A percentile compares a stretch with the other conserved stretches of the same genome.
Evolutionary conservation across 2,113 vertebrate species (phyloP).

Genomic region (Seriola rivoliana): DNA sequence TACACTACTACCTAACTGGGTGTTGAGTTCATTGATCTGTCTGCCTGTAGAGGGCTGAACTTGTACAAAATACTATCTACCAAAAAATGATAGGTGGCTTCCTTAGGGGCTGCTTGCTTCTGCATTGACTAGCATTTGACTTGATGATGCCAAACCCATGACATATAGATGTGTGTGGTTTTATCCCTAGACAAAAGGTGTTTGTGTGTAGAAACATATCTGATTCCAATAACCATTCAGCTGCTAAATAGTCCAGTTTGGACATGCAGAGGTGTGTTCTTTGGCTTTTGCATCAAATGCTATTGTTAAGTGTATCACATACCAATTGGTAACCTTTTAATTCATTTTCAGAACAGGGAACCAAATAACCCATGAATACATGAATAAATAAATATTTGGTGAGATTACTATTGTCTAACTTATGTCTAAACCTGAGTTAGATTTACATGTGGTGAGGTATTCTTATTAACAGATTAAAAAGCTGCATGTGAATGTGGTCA

Average conservation of each 20-base stretch:
- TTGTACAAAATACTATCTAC: background rate
- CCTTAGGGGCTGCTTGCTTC: background rate
- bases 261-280: background rate
- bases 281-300: background rate
- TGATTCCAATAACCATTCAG: background rate
- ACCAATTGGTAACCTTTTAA: background rate
- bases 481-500: slow-evolving; percentile 43
- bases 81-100: no score
- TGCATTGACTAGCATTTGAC: slow-evolving; percentile 17
- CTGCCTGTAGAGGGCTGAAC: background rate
- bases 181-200: background rate
- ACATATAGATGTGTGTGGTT: background rate
- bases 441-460: background rate
- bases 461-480: background rate
- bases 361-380: background rate
- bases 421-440: background rate
- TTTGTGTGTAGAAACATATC: background rate
- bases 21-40: background rate
- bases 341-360: background rate
- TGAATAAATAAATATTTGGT: slow-evolving; percentile 2
- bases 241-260: background rate
- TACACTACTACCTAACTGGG: background rate
- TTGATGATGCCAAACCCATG: background rate
- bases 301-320: background rate
- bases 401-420: background rate